phyloP scores from a whole-genome alignment of 2,113 vertebrate species.

The Toxotes jaculatrix region DNA sequence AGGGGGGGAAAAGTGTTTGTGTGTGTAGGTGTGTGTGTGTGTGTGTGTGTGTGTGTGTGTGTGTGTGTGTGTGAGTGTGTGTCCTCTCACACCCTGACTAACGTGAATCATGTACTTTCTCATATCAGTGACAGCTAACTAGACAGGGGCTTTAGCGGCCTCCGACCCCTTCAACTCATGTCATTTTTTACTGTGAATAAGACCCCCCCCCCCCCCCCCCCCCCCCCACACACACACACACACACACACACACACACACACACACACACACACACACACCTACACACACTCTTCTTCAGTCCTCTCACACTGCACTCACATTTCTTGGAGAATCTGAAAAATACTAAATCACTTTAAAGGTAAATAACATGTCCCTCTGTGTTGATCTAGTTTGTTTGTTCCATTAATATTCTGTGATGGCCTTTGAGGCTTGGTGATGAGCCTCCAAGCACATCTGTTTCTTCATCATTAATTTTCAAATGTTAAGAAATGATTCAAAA shows the following conservation, averaged over 20 bases:
- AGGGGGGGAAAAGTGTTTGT: conserved; percentile 32
- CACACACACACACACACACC: conserved; percentile 31
- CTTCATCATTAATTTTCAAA: background rate
- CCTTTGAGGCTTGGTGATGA: background rate
- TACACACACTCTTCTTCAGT: conserved; percentile 20
- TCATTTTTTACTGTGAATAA: conserved; percentile 69
- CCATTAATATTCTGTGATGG: background rate
- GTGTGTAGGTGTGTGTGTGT: conserved; percentile 44
- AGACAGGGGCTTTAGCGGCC: conserved; percentile 80
- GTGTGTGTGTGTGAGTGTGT: conserved; percentile 47
- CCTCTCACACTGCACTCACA: background rate
- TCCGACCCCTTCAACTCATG: conserved; percentile 69
- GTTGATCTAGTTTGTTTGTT: background rate
- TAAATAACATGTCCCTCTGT: background rate
- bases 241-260: conserved; percentile 34
- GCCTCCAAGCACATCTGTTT: background rate
- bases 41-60: conserved; percentile 42
- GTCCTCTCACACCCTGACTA: conserved; percentile 83
- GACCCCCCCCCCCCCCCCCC: background rate
- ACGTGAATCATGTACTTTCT: conserved; percentile 86
- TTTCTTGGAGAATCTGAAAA: background rate
- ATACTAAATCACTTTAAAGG: background rate
- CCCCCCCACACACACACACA: conserved; percentile 1
- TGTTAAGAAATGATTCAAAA: background rate
- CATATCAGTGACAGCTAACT: conserved; percentile 86